Evolutionary conservation across 2,113 vertebrate genomes (phyloP).

Genomic region (Tachuris rubrigastra): DNA sequence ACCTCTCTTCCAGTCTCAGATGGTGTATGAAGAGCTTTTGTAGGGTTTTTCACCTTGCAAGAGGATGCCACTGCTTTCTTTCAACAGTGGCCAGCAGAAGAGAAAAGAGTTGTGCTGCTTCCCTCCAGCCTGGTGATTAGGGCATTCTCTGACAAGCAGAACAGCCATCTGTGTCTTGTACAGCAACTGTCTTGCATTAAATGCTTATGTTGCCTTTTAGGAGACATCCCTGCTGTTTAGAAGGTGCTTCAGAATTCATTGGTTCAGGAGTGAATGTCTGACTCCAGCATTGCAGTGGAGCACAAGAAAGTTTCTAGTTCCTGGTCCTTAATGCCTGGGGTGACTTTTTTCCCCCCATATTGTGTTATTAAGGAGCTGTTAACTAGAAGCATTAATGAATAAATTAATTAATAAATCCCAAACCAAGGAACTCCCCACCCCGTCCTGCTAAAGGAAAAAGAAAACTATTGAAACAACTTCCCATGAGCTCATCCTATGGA

Average conservation of each 20-base stretch:
- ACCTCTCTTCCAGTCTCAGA: too few relatives aligned
- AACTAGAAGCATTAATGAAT: neutral
- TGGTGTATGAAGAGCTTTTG: neutral
- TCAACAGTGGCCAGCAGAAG: neutral
- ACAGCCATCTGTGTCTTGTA: neutral
- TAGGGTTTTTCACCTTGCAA: neutral
- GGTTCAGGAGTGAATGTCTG: neutral
- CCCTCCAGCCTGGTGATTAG: neutral
- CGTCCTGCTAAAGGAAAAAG: neutral
- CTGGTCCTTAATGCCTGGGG: neutral
- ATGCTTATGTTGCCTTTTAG: neutral
- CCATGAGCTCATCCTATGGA: neutral
- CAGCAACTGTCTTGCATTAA: neutral
- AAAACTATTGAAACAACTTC: neutral
- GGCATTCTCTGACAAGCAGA: neutral
- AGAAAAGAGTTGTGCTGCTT: neutral
- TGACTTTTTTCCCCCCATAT: too few relatives aligned
- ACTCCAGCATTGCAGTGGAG: neutral
- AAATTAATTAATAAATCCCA: neutral
- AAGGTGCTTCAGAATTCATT: neutral
- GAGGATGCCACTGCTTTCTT: neutral
- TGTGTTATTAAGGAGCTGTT: neutral
- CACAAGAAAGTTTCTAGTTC: neutral
- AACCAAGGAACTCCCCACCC: rapidly evolving
- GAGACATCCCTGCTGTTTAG: neutral